Evolutionary conservation across 1,140 invertebrate species (phyloP).

Genomic region (Prorops nasuta): DNA sequence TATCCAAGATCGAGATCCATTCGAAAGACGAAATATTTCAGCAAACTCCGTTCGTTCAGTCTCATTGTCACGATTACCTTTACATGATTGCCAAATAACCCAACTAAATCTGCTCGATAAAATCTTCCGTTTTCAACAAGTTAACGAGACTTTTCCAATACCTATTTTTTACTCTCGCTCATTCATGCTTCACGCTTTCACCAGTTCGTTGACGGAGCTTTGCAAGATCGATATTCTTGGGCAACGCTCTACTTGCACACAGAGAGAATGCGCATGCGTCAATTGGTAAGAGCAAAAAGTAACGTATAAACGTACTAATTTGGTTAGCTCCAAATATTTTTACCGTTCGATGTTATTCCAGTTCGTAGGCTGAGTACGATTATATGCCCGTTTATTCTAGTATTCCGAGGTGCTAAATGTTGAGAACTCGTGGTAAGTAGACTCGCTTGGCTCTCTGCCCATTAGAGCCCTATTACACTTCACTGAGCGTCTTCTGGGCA

Average conservation of each 20-base stretch:
- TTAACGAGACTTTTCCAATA: too few species aligned
- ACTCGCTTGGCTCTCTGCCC: constrained; percentile 11
- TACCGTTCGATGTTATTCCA: constrained; percentile 25
- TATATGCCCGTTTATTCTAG: constrained; percentile 30
- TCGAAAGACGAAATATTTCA: too few species aligned
- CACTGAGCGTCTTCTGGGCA: constrained; percentile 19
- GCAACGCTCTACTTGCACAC: constrained; percentile 19
- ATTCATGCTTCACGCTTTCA: too few species aligned
- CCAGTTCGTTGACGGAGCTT: too few species aligned
- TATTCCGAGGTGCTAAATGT: constrained; percentile 36
- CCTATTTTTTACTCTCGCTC: too few species aligned
- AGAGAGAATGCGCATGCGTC: constrained; percentile 28
- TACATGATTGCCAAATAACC: too few species aligned
- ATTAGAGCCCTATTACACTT: constrained; percentile 22
- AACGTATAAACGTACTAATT: constrained; percentile 27
- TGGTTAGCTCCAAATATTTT: constrained; percentile 26
- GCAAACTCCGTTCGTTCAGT: too few species aligned
- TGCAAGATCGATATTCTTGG: constrained; percentile 23
- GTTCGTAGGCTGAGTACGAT: constrained; percentile 29
- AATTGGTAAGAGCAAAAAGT: constrained; percentile 8
- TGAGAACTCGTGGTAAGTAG: constrained; percentile 16
- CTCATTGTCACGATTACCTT: too few species aligned
- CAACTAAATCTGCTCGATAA: too few species aligned
- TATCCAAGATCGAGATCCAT: too few species aligned
- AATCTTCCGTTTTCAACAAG: too few species aligned